Percentiles rank a stretch among this genome's conserved stretches.
phyloP scores from a whole-genome alignment of 1,140 invertebrate genomes.

The Rhopalosiphum padi region DNA sequence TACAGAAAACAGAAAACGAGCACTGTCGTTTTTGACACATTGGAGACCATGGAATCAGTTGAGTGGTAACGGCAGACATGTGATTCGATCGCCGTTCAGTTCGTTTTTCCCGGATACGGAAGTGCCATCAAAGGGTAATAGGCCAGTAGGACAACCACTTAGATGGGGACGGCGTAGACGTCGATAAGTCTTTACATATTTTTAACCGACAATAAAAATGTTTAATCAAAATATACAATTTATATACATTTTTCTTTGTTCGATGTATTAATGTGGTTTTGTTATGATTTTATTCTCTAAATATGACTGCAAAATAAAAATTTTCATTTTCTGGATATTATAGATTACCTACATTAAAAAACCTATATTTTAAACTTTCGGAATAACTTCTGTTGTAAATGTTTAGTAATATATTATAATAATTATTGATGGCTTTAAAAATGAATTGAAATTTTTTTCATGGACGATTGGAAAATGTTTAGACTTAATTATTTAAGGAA shows the following conservation, averaged over 20 bases:
- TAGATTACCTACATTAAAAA: slow-evolving; percentile 14
- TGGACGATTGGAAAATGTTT: neutral
- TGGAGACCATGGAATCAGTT: slow-evolving; percentile 60
- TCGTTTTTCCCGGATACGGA: slow-evolving; percentile 58
- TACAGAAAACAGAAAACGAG: slow-evolving; percentile 59
- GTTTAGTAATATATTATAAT: slow-evolving; percentile 41
- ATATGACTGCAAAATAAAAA: slow-evolving; percentile 1
- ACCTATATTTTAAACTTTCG: neutral
- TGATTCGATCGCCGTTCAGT: slow-evolving; percentile 57
- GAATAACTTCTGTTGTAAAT: slow-evolving; percentile 6
- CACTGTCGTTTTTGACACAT: slow-evolving; percentile 60
- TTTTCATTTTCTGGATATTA: neutral
- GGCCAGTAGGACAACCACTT: slow-evolving; percentile 60
- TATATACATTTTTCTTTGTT: slow-evolving; percentile 36
- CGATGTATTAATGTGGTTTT: slow-evolving; percentile 2
- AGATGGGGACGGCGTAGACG: slow-evolving; percentile 60
- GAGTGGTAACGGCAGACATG: slow-evolving; percentile 48
- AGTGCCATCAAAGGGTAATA: slow-evolving; percentile 50
- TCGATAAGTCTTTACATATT: slow-evolving; percentile 36
- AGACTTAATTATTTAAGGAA: neutral
- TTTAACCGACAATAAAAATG: slow-evolving; percentile 48
- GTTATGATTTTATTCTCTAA: neutral
- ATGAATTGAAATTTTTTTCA: neutral
- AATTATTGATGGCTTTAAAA: slow-evolving; percentile 38
- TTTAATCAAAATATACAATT: slow-evolving; percentile 46